Conservation (phyloP, 2,888 invertebrate genomes). For the Maniola hyperantus region DNA sequence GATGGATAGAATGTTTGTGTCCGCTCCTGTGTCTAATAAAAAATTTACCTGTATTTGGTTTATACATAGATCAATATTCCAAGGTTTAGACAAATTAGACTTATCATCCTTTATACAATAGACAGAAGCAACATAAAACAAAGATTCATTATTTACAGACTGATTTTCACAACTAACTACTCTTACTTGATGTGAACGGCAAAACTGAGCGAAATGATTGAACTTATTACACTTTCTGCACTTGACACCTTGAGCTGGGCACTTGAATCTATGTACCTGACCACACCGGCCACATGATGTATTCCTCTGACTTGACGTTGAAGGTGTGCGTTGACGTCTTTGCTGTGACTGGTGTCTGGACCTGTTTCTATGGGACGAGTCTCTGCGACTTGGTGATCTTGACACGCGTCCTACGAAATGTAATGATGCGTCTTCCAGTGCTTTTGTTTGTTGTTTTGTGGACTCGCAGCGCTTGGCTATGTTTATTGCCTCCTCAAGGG, state of each 20-base stretch:
- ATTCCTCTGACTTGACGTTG: neutral
- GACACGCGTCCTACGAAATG: constrained; percentile 2
- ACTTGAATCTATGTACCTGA: neutral
- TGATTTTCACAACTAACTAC: neutral
- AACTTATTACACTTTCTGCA: neutral
- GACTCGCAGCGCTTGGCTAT: constrained; percentile 11
- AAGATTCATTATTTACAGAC: neutral
- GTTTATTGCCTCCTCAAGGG: neutral
- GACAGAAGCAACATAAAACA: neutral
- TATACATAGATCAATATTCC: too few relatives aligned
- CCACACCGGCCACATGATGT: neutral
- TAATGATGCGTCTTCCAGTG: neutral
- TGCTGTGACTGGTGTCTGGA: too few relatives aligned
- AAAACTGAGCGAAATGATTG: neutral
- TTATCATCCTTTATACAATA: neutral
- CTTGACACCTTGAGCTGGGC: too few relatives aligned
- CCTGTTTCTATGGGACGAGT: neutral
- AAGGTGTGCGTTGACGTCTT: neutral
- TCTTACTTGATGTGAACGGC: neutral
- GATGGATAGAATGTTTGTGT: neutral
- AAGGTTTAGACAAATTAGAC: neutral
- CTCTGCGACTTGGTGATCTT: neutral
- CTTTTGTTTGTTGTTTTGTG: neutral
- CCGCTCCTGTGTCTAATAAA: neutral
- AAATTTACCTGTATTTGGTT: neutral